A percentile compares a stretch with the other conserved stretches of the same genome.
Conservation (phyloP, 2,797 vertebrate genomes). For the Sebastes taczanowskii region DNA sequence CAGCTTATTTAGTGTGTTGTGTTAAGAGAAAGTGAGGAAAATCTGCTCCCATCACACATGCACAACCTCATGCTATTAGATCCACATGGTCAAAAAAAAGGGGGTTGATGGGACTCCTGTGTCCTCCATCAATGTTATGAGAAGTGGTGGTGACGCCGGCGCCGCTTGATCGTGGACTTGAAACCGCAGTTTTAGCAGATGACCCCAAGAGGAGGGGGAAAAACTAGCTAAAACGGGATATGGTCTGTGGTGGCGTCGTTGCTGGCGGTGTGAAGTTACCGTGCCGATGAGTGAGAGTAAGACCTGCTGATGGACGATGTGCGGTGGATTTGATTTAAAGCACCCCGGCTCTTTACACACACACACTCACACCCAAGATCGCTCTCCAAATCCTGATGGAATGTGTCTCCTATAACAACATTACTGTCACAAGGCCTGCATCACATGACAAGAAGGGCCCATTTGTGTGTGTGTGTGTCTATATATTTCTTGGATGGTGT, state of each 20-base stretch:
- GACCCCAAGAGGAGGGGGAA: conserved; percentile 14
- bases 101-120: not conserved
- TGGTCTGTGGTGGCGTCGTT: conserved; percentile 30
- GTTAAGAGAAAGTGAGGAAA: conserved; percentile 10
- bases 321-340: conserved; percentile 54
- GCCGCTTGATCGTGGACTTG: conserved; percentile 22
- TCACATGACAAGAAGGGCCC: conserved; percentile 60
- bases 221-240: conserved; percentile 36
- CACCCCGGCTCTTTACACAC: conserved; percentile 1
- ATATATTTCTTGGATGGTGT: not conserved
- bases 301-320: conserved; percentile 64
- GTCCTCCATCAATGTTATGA: conserved; percentile 11
- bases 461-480: conserved; percentile 17
- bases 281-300: conserved; percentile 46
- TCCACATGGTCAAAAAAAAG: conserved; percentile 4
- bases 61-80: conserved; percentile 21
- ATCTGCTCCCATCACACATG: not conserved
- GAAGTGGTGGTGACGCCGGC: conserved; percentile 19
- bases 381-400: conserved; percentile 62
- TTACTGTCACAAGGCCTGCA: conserved; percentile 68
- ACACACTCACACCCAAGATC: conserved; percentile 57
- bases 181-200: conserved; percentile 40
- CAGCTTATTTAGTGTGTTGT: conserved; percentile 4
- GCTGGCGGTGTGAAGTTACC: conserved; percentile 64
- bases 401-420: conserved; percentile 76